These are phyloP conservation scores for Megalonaias nervosa DNA, from an alignment of 1,140 invertebrate genomes.

Conservation along the genomic window DNA sequence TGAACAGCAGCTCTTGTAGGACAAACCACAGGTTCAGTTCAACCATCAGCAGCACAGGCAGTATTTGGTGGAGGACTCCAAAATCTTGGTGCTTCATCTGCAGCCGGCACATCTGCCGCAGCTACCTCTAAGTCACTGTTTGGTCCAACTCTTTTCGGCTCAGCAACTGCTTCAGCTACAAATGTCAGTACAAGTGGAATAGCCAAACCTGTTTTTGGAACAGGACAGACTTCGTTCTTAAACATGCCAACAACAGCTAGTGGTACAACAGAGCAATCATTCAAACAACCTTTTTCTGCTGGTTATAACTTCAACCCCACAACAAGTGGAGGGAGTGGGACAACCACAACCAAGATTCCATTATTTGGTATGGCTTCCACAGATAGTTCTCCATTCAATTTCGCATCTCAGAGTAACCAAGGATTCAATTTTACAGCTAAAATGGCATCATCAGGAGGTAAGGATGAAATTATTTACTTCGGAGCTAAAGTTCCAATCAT, in stretches of 20 bases:
- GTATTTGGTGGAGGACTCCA: conserved; percentile 10
- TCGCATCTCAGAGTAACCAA: too few species aligned
- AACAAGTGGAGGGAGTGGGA: too few species aligned
- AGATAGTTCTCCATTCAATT: too few species aligned
- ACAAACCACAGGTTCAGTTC: conserved; percentile 12
- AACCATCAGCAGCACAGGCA: conserved; percentile 14
- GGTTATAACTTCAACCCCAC: background rate
- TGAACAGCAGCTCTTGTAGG: conserved; percentile 3
- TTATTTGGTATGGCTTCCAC: too few species aligned
- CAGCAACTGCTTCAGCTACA: conserved; percentile 4
- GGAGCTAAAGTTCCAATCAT: too few species aligned
- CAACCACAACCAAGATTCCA: too few species aligned
- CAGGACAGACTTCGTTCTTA: background rate
- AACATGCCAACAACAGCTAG: background rate
- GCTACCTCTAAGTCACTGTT: conserved; percentile 1
- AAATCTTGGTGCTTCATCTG: conserved; percentile 6
- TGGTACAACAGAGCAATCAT: background rate
- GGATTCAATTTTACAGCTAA: too few species aligned
- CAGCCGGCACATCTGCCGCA: conserved; percentile 7
- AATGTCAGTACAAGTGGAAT: conserved; percentile 1
- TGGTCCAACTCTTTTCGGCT: conserved; percentile 4
- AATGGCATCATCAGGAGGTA: too few species aligned
- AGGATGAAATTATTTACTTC: too few species aligned
- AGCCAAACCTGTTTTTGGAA: background rate
- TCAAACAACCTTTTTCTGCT: background rate